Evolutionary conservation across 2,113 vertebrate species (phyloP), one percentile per base, ranked within the genome.

Genomic region (Anoura caudifer): DNA sequence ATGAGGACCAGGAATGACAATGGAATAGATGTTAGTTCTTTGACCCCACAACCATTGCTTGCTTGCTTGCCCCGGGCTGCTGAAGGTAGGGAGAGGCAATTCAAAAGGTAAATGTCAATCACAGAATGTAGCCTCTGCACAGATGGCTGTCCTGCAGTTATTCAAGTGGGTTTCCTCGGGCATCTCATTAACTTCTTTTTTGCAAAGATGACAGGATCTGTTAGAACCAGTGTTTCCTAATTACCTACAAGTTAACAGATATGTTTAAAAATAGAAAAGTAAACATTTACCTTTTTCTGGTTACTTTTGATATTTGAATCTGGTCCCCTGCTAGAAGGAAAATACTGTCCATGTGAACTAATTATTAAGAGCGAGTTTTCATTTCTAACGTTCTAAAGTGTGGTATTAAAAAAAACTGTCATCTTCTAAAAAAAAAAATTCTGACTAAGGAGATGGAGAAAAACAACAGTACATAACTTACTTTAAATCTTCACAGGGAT

Each of bases 311-410:
- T 88, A 77, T 59, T 7, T 85, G 61, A 94, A 90, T n/a, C 13
- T 67, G 70, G 36, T 69, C 90, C 22, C 63, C 56, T 43, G 14
- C 52, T 52, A 70, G 36, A 9, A 87, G 52, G 7, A 87, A 87
- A 81, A 75, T 13, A 76, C 3, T 4, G 50, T 76, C 82, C 67
- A 16, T 22, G 41, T 76, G 67, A 93, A 80, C 77, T 65, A 87
- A 81, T 61, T 82, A 82, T 52, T 45, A 56, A 89, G 17, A 50
- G 28, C 14, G 76, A 54, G 80, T 61, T 85, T 89, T 91, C 69
- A 94, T 61, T 65, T 94, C 75, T 33, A 97, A 90, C 26, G 86
- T 79, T 14, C 59, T 86, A 7, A 91, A 91, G 72, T 47, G 43
- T 91, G 52, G 8, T 26, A 81, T 17, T 84, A 28, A 87, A 47